Percentiles rank a stretch among this genome's conserved stretches.
phyloP scores from a whole-genome alignment of 1,140 invertebrate species.

The Drosophila dunni region DNA sequence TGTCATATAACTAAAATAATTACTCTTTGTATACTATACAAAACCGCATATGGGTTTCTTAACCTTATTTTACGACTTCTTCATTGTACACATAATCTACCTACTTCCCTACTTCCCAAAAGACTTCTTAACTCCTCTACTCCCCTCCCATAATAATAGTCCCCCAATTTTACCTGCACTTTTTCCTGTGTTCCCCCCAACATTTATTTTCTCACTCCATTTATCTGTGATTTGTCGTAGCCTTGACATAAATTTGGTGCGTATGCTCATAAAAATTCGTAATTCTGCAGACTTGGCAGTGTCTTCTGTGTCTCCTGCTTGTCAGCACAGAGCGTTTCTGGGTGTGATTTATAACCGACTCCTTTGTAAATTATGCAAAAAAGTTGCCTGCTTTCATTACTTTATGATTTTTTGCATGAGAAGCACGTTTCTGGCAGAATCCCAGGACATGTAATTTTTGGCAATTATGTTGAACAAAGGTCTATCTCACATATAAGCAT shows the following conservation, averaged over 20 bases:
- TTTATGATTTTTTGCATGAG: conserved; percentile 31
- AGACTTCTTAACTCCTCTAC: background rate
- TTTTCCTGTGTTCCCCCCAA: background rate
- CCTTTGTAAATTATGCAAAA: conserved; percentile 66
- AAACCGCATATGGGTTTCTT: too few species aligned
- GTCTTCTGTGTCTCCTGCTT: conserved; percentile 1
- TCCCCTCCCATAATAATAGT: too few species aligned
- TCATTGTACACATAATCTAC: background rate
- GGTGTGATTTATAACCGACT: conserved; percentile 64
- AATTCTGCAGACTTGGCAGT: conserved; percentile 18
- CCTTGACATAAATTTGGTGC: conserved; percentile 40
- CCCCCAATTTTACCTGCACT: too few species aligned
- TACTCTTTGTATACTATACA: too few species aligned
- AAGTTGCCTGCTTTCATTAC: conserved; percentile 11
- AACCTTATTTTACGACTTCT: too few species aligned
- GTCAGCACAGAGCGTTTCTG: conserved; percentile 32
- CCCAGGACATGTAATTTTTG: conserved; percentile 50
- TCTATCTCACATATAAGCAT: background rate
- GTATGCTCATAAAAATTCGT: conserved; percentile 6
- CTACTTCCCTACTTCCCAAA: background rate
- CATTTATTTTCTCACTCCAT: background rate
- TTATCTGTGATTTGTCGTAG: conserved; percentile 11
- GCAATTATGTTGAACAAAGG: conserved; percentile 43
- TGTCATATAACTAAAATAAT: too few species aligned
- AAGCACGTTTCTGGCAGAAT: conserved; percentile 47